Base-by-base conservation (phyloP, 2,797 vertebrate genomes). In the Crocodylus rhombifer region DNA sequence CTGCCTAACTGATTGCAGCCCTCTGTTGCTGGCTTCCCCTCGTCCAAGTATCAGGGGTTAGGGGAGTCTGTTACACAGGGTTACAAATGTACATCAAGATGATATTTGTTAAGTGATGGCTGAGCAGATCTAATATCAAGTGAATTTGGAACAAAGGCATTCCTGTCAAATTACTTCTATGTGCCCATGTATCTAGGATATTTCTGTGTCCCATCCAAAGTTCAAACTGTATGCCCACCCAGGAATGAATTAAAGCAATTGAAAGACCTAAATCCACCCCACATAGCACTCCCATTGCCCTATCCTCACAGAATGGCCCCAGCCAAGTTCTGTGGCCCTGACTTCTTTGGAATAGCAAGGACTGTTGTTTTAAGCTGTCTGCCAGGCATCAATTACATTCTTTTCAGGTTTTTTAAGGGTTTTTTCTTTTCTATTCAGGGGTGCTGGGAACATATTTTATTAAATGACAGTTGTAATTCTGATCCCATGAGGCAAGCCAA, bases 81-180 rank as follows among this genome's bases (percentile, higher is more conserved):
- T 21, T 20, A 36, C 82, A 91, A 80, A 84, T 5, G 55, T 80
- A 69, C 26, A 84, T n/a, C 56, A 84, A 83, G 62, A 14, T 3
- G 15, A 7, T 56, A 16, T 67, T 89, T 78, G 69, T 77, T 85
- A 83, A 88, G 26, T 63, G 89, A 87, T 61, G 80, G 42, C 30
- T 62, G 77, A 94, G 30, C 21, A 87, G 12, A 69, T 87, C 80
- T 79, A 60, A 26, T 74, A 88, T 84, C 74, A 84, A 92, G 62
- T 83, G 69, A 92, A 85, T 21, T 80, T 80, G 28, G 28, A 28
- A 82, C 51, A 86, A 77, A 92, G 21, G 58, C 78, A 56, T 86
- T 81, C 80, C 30, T 86, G 81, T 28, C 8, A 90, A 81, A 85
- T 84, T 85, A 87, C 88, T 92, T 80, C 69, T 60, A 36, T 6